Base-by-base conservation (phyloP, 2,797 vertebrate species). In the Hyperoplus lanceolatus region DNA sequence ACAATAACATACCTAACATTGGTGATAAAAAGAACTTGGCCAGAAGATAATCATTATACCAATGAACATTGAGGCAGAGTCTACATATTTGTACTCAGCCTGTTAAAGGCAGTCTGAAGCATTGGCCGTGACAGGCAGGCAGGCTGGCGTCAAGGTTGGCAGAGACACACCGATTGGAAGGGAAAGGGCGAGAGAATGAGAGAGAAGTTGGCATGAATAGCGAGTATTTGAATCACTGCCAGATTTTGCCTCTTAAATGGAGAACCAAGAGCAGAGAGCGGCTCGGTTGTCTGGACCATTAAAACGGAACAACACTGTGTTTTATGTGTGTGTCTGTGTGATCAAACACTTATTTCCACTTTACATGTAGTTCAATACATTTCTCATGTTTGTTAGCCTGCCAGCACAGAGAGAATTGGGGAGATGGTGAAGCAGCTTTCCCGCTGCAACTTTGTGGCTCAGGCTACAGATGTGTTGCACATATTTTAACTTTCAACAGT, bases 101-200 rank as follows among this genome's bases (percentile, higher is more conserved):
- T 70, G 76, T 61, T 79, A 77, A 84, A 70, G 77, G 68, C 77
- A 69, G 75, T 72, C 67, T 73, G 56, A 73, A 82, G 73, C 77
- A 73, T 74, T 84, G 74, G 72, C 70, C 72, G 60, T 64, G 74
- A 85, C 74, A 76, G 70, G 81, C 79, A 70, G 68, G 78, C 77
- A 62, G 75, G 68, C 82, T 77, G 74, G 82, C 60, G 70, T 84
- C 81, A 82, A 72, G 36, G 64, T 73, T 87, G 83, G 85, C 83
- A 84, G 69, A 82, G 74, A 76, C 71, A 76, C 56, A 70, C 46
- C 1, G 59, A 81, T 75, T 63, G 54, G 68, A 58, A 71, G 67
- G 46, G 66, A 72, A 59, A 80, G 70, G 13, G 36, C 1, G 50
- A 72, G 62, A 12, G 53, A 77, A 54, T 1, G 11, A 77, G 76